phyloP scores from a whole-genome alignment of 2,888 invertebrate species.

The Heliconius erato region DNA sequence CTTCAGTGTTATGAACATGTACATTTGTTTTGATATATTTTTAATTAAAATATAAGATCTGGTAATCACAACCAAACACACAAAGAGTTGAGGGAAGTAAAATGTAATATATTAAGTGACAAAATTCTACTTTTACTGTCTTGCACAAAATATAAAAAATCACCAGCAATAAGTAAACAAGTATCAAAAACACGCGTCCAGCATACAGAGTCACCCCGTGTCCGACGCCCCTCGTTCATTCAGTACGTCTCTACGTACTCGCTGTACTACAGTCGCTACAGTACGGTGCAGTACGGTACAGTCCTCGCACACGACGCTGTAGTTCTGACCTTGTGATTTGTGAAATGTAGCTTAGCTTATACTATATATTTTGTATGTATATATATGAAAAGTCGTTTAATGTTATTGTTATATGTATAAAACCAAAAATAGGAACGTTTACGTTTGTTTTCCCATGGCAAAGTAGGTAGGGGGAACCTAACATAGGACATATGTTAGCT shows the following conservation, averaged over 20 bases:
- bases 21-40: background rate
- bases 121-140: background rate
- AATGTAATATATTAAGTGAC: no score
- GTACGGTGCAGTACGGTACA: no score
- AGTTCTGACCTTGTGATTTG: constrained; percentile 53
- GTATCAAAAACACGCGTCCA: constrained; percentile 10
- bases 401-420: no score
- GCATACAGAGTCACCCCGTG: constrained; percentile 42
- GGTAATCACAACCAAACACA: no score
- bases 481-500: no score
- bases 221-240: constrained; percentile 68
- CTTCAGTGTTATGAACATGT: background rate
- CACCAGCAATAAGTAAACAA: background rate
- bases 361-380: background rate
- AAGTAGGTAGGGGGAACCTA: no score
- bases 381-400: no score
- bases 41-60: no score
- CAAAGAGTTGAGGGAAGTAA: no score
- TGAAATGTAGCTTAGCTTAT: background rate
- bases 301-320: constrained; percentile 6
- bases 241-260: constrained; percentile 57
- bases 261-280: background rate
- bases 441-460: no score
- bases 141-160: background rate
- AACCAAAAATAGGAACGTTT: no score